Percentiles rank a stretch among this genome's conserved stretches.
Conservation (phyloP, 2,888 invertebrate genomes). For the Amphipyra tragopoginis region DNA sequence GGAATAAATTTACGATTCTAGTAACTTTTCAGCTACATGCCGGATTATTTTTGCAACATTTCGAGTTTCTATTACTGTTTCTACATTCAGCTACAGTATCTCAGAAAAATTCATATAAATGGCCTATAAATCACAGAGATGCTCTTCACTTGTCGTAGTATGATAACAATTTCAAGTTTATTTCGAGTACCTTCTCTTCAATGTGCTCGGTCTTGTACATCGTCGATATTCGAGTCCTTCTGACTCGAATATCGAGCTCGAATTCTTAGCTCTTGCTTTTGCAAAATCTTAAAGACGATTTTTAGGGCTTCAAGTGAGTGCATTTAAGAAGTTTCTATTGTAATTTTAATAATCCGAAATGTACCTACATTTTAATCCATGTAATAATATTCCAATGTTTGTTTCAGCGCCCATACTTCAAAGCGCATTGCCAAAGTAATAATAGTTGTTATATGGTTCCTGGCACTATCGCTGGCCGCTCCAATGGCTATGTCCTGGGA, state of each 20-base stretch:
- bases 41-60: slow-evolving; percentile 10
- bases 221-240: neutral
- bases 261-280: no score
- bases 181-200: neutral
- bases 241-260: no score
- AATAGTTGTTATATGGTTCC: slow-evolving; percentile 93
- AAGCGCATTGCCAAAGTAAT: slow-evolving; percentile 93
- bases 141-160: no score
- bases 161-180: no score
- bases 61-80: neutral
- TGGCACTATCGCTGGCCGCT: slow-evolving; percentile 91
- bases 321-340: neutral
- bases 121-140: no score
- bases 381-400: slow-evolving; percentile 52
- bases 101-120: neutral
- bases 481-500: slow-evolving; percentile 92
- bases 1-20: slow-evolving; percentile 6
- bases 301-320: neutral
- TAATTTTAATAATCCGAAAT: neutral
- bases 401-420: slow-evolving; percentile 92
- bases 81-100: no score
- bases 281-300: no score
- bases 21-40: neutral
- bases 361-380: slow-evolving; percentile 3
- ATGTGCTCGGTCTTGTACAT: neutral